Base-by-base conservation (phyloP, 2,797 vertebrate species). In the Myotis pilosus region DNA sequence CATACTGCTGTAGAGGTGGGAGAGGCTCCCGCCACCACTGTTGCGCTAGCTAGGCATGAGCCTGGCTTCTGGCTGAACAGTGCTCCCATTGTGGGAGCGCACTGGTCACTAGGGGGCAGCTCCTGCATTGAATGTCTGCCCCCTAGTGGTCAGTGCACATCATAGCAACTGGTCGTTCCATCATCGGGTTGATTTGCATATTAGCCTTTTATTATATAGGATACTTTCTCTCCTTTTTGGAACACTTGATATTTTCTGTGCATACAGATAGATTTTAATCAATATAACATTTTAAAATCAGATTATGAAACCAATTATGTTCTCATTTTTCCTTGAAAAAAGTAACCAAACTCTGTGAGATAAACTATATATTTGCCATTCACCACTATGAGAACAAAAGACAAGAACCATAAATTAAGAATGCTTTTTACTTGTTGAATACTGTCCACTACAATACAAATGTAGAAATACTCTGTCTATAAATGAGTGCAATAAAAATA, bases 231-330 rank as follows among this genome's bases (percentile, higher is more conserved):
- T 98, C 97, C 97, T 97, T 84, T 80, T 89, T 97, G 62, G 97
- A 72, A 95, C 97, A 98, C 97, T 95, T 3, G 97, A 98, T 98
- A 97, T 98, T 98, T 95, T 94, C 96, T 97, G 71, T 97, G 98
- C 97, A 98, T 98, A 98, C 97, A 98, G 97, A 98, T 96, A 97
- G 97, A 94, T 22, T 81, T 86, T 96, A 97, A 98, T 53, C 47
- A 68, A 83, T 62, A 8, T 64, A 25, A 57, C 13, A 68, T 90
- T 81, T 36, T 62, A 62, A 80, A 60, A 86, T 86, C 23, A 53
- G 23, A 62, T 62, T 85, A 75, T 30, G 9, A 81, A 92, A 53
- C 2, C 33, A 62, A 36, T 75, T 68, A 53, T 22, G 33, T 80
- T 44, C 51, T 38, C 7, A 57, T 33, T 83, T 81, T 66, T 51